Conservation (phyloP, 2,113 vertebrate genomes). For the Petrocephalus zakoni region DNA sequence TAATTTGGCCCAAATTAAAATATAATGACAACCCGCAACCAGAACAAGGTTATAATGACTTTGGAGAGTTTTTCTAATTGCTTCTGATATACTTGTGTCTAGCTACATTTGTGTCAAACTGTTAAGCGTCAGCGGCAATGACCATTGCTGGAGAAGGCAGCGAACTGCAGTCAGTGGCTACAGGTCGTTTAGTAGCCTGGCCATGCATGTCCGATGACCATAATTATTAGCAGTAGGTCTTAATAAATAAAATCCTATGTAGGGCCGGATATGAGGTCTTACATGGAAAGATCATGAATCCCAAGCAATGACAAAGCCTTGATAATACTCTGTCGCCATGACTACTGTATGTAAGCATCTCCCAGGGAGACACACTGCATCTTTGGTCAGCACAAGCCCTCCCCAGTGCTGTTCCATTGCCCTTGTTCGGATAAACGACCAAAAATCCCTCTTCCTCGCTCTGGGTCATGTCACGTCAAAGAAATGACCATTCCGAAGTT, state of each 20-base stretch:
- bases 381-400: not conserved
- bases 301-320: not conserved
- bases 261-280: not conserved
- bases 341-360: not conserved
- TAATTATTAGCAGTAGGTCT: not conserved
- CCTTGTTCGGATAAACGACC: not conserved
- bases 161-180: not conserved
- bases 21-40: not conserved
- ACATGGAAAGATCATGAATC: not conserved
- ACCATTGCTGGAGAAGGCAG: not conserved
- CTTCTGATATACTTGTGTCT: conserved; percentile 2
- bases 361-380: not conserved
- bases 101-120: not conserved
- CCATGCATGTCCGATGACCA: not conserved
- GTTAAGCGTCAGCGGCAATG: not conserved
- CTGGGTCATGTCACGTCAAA: conserved; percentile 1
- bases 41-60: not conserved
- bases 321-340: not conserved
- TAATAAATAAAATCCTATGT: not conserved
- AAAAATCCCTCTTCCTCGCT: not conserved
- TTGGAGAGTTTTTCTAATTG: not conserved
- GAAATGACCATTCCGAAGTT: not conserved
- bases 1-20: conserved; percentile 13
- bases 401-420: not conserved
- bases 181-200: not conserved